Percentiles rank a stretch among this genome's conserved stretches.
Conservation (phyloP, 2,888 invertebrate species). For the Lasius fuliginosus region DNA sequence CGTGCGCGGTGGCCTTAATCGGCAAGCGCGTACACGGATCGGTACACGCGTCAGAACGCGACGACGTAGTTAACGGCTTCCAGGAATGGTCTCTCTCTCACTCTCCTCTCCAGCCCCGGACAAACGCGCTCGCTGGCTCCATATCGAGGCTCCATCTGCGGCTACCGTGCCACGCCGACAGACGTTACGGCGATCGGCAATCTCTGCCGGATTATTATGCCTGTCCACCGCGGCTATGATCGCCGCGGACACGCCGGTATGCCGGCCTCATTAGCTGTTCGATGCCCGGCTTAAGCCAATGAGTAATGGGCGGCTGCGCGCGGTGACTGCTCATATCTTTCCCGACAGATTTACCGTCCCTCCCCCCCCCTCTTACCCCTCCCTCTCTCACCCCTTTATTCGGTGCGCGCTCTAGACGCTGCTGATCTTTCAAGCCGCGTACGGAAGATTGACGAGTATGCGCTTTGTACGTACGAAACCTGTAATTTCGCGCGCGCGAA, state of each 20-base stretch:
- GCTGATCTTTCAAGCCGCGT: constrained; percentile 37
- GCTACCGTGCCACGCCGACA: constrained; percentile 77
- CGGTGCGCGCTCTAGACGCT: constrained; percentile 55
- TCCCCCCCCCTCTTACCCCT: neutral
- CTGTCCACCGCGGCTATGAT: constrained; percentile 76
- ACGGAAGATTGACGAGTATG: constrained; percentile 48
- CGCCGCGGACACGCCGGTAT: constrained; percentile 74
- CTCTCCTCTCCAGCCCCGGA: constrained; percentile 59
- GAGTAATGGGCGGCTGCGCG: constrained; percentile 73
- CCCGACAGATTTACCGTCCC: constrained; percentile 71
- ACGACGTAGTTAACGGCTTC: constrained; percentile 78
- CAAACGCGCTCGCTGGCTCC: constrained; percentile 65
- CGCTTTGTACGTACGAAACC: constrained; percentile 24
- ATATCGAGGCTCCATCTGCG: constrained; percentile 76
- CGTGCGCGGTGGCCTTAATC: constrained; percentile 57
- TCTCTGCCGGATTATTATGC: constrained; percentile 78
- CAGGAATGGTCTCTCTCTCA: constrained; percentile 76
- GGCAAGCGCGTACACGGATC: constrained; percentile 69
- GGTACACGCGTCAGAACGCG: constrained; percentile 73
- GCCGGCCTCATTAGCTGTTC: constrained; percentile 77
- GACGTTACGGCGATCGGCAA: constrained; percentile 77
- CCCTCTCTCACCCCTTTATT: constrained; percentile 63
- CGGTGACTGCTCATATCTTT: constrained; percentile 70
- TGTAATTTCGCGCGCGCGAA: constrained; percentile 29
- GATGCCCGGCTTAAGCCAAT: constrained; percentile 70